Evolutionary conservation across 2,888 invertebrate genomes (phyloP).

Genomic region (Phaedon cochleariae): DNA sequence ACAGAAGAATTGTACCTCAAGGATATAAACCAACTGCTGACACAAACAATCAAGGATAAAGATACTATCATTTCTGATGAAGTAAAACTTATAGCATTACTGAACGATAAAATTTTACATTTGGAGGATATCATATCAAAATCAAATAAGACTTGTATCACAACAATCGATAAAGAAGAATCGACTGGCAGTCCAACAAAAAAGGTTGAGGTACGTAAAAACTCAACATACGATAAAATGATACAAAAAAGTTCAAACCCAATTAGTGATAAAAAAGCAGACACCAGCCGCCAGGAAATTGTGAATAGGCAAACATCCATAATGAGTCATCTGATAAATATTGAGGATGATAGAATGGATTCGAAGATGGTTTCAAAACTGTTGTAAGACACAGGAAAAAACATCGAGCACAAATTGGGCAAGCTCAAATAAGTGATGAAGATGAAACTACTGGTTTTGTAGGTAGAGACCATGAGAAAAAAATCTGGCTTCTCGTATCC

Average conservation of each 20-base stretch:
- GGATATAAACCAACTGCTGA: neutral
- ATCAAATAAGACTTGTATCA: neutral
- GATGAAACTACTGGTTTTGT: neutral
- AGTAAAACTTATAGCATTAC: neutral
- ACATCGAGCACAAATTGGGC: neutral
- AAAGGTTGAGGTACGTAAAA: neutral
- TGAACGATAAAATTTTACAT: neutral
- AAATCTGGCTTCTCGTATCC: too few relatives aligned
- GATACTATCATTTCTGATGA: neutral
- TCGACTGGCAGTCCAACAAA: neutral
- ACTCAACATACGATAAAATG: neutral
- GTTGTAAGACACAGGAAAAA: slow-evolving; percentile 5
- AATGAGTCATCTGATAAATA: neutral
- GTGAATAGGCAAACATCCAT: neutral
- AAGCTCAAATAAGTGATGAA: slow-evolving; percentile 3
- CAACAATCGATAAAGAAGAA: neutral
- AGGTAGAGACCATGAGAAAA: slow-evolving; percentile 1
- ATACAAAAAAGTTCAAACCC: neutral
- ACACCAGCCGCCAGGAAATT: neutral
- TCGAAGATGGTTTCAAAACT: neutral
- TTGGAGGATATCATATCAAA: neutral
- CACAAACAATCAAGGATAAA: neutral
- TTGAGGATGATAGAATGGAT: too few relatives aligned
- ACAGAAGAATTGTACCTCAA: neutral
- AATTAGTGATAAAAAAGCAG: neutral